Base-by-base conservation (phyloP, 92 coral and sea anemone genomes). In the Isaurus tuberculatus region DNA sequence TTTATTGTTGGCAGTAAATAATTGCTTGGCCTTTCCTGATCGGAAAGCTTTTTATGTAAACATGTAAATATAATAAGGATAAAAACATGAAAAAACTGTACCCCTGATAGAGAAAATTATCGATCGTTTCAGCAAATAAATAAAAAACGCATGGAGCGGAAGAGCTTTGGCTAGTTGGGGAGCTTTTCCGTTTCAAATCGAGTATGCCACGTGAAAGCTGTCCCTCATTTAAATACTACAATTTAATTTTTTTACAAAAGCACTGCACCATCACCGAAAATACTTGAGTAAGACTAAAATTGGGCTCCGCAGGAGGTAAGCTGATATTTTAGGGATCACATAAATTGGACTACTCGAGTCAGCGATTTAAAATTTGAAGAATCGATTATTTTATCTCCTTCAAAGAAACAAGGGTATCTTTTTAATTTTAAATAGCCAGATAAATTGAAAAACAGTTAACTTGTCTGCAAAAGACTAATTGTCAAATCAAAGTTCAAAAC, bases 1-100 rank as follows among this genome's bases (percentile, higher is more conserved):
- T 77, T 58, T 57, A 11, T 77, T 33, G 42, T 23, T 19, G 82
- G 53, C 70, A 15, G 34, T 55, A 42, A 15, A 26, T 77, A 60
- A 36, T 37, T 77, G 51, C 57, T 7, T n/a, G 15, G 8, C 46
- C 33, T 34, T 55, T 53, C 30, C 46, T 75, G 70, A 57, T 37
- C 69, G 82, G 70, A 72, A 48, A 60, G 16, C 43, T 15, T 51
- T 23, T 11, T 74, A 17, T 28, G 9, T 34, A 13, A 23, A 36
- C 58, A 32, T 10, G 23, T 33, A 33, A 30, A 55, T 20, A 23
- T 71, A 25, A 27, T 26, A 23, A 72, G 9, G 19, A 14, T 16
- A 26, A 72, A 72, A 46, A 72, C 78, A 44, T n/a, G 44, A 22
- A 26, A 43, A 36, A 19, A 19, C 55, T 22, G 55, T 70, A 55